Evolutionary conservation across 2,113 vertebrate species (phyloP).

Genomic region (Salvelinus alpinus): DNA sequence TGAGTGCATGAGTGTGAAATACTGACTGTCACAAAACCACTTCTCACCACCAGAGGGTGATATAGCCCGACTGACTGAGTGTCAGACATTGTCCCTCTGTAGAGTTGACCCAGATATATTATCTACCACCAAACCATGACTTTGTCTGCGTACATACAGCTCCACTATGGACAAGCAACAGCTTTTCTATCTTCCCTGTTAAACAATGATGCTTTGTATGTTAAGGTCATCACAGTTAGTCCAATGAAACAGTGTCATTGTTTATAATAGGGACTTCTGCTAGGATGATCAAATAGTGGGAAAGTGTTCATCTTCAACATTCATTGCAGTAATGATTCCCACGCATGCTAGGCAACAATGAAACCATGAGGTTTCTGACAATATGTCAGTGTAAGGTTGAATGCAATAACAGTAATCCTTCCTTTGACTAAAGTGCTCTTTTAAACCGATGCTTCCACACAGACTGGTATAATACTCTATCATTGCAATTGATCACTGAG

Average conservation of each 20-base stretch:
- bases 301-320: neutral
- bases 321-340: neutral
- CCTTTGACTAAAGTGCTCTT: neutral
- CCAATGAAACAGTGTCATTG: neutral
- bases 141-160: conserved; percentile 45
- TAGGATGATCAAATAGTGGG: neutral
- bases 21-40: neutral
- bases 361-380: neutral
- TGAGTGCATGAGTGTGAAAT: too few species aligned
- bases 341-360: neutral
- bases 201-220: neutral
- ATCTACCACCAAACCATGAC: conserved; percentile 52
- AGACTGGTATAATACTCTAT: neutral
- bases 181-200: neutral
- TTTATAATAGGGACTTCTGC: neutral
- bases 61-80: conserved; percentile 12
- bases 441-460: neutral
- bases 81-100: conserved; percentile 23
- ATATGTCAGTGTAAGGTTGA: neutral
- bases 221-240: neutral
- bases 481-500: neutral
- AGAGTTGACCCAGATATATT: conserved; percentile 66
- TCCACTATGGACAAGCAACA: conserved; percentile 9
- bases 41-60: conserved; percentile 61
- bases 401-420: neutral